These are phyloP conservation scores for Heliornis fulica DNA, from an alignment of 2,113 vertebrate genomes.

Conservation along the genomic window DNA sequence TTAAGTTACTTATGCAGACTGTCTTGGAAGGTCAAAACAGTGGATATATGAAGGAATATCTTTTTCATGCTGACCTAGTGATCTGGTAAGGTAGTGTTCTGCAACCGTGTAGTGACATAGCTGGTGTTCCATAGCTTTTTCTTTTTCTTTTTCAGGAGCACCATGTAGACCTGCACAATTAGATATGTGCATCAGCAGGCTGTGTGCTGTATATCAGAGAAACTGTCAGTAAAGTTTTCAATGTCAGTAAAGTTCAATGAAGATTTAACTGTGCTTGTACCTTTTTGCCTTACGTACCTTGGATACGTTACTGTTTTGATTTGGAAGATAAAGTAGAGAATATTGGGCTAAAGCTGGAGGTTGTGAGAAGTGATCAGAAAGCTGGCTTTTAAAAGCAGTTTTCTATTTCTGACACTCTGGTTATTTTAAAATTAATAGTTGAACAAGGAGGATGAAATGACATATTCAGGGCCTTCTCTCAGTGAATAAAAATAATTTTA, in stretches of 20 bases:
- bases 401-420: not conserved
- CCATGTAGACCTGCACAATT: not conserved
- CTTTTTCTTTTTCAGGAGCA: not conserved
- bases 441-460: not conserved
- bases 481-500: not conserved
- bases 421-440: not conserved
- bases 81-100: not conserved
- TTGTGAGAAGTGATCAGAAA: not conserved
- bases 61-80: not conserved
- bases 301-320: not conserved
- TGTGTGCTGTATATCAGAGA: not conserved
- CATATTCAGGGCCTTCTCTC: not conserved
- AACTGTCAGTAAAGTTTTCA: not conserved
- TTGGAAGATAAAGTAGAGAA: not conserved
- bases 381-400: not conserved
- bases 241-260: no score
- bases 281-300: not conserved
- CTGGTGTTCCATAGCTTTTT: not conserved
- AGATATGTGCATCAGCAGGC: not conserved
- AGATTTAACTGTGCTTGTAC: not conserved
- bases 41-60: not conserved
- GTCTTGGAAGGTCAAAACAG: not conserved
- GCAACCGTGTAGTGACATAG: not conserved
- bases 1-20: not conserved
- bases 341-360: not conserved